A percentile compares a stretch with the other conserved stretches of the same genome.
Conservation (phyloP, 2,888 invertebrate species). For the Dusona sp. region DNA sequence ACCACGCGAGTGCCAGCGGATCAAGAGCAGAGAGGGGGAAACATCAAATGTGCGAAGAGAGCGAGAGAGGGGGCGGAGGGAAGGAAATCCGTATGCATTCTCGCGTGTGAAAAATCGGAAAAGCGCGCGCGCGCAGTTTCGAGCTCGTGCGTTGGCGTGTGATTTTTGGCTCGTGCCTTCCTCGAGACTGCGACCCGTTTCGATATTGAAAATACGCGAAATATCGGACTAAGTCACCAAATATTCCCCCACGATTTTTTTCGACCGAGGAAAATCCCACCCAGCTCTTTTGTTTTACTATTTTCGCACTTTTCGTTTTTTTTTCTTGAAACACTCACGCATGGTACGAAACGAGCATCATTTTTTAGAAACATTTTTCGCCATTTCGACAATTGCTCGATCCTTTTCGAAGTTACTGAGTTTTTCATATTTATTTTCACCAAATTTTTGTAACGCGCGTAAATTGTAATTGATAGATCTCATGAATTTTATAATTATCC, state of each 20-base stretch:
- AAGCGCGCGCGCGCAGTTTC: constrained; percentile 52
- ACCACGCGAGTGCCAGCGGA: constrained; percentile 62
- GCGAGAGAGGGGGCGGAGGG: background rate
- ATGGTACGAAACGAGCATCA: background rate
- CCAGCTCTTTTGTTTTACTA: background rate
- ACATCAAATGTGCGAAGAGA: background rate
- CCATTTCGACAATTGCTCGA: too few species aligned
- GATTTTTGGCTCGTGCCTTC: constrained; percentile 63
- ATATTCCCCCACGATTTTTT: constrained; percentile 8
- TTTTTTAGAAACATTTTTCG: too few species aligned
- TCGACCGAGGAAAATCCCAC: background rate
- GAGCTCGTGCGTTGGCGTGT: constrained; percentile 37
- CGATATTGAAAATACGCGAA: constrained; percentile 30
- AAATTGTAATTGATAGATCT: too few species aligned
- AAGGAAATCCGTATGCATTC: constrained; percentile 41
- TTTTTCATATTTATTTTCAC: too few species aligned
- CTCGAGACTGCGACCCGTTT: background rate
- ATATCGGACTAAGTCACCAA: background rate
- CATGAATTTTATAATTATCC: too few species aligned
- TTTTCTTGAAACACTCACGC: background rate
- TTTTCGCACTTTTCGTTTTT: background rate
- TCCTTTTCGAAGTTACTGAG: too few species aligned
- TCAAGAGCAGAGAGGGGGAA: background rate
- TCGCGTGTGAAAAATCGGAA: constrained; percentile 58
- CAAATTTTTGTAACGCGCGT: too few species aligned